Conservation (phyloP, 2,113 vertebrate species). For the Silurus asotus region DNA sequence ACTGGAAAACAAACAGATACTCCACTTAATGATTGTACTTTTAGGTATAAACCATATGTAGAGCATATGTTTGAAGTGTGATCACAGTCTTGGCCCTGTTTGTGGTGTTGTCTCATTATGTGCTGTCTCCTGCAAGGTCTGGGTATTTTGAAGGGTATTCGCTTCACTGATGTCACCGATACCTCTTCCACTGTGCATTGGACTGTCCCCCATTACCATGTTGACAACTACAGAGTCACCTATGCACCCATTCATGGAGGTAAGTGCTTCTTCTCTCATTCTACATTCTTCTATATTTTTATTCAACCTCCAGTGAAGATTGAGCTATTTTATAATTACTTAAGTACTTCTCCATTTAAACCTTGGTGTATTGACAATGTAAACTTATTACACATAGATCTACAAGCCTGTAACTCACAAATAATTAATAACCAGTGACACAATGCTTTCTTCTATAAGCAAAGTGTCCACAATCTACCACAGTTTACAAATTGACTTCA, state of each 20-base stretch:
- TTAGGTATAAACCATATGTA: background rate
- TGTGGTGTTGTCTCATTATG: conserved; percentile 46
- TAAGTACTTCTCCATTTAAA: background rate
- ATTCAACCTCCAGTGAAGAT: background rate
- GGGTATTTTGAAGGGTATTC: conserved; percentile 83
- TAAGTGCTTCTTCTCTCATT: background rate
- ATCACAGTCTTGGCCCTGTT: background rate
- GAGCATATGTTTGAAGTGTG: background rate
- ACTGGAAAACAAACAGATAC: background rate
- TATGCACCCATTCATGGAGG: conserved; percentile 73
- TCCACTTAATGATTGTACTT: background rate
- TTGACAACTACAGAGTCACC: conserved; percentile 84
- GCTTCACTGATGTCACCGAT: conserved; percentile 91
- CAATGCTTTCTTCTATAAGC: background rate
- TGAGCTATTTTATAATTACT: background rate
- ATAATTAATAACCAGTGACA: background rate
- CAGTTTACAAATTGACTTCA: background rate
- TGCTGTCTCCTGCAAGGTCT: conserved; percentile 70
- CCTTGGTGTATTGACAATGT: background rate
- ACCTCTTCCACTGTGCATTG: conserved; percentile 86
- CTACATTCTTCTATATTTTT: background rate
- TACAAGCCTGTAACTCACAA: background rate
- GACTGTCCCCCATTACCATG: conserved; percentile 74
- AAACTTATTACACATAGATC: background rate
- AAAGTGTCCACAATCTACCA: background rate